Base-by-base conservation (phyloP, 2,888 invertebrate genomes). In the Drosophila algonquin region DNA sequence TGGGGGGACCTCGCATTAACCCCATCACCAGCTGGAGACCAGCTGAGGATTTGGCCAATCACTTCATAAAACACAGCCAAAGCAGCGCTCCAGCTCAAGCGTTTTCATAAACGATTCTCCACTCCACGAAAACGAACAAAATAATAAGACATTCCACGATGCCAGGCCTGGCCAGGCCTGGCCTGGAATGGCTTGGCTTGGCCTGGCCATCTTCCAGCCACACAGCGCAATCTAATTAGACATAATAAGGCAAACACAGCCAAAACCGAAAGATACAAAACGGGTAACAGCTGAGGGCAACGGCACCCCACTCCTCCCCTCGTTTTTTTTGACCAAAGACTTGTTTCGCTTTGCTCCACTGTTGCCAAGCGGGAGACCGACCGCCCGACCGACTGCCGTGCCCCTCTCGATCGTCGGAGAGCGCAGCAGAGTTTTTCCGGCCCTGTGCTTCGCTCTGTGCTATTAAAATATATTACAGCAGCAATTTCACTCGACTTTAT, bases 381-480 rank as follows among this genome's bases (percentile, higher is more conserved):
- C 24, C 24, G 24, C 0, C 24, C 24, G 21, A 21, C 21, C 21
- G 21, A 21, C 21, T 21, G 21, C 24, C 24, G 5, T 24, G 24
- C 24, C 24, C 24, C 24, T 24, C 24, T 18, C 73, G 70, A 70
- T 70, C 70, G 55, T 21, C 40, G 1, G 40, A 50, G 54, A 16
- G 27, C 69, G 48, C 73, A 69, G 53, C 73, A 69, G 53, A 51
- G 50, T 48, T 73, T 72, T 70, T 73, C 73, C 61, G 59, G 63
- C 58, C 62, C 56, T 51, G 40, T 40, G 40, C 40, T 40, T 40
- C 40, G 63, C 65, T 73, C 65, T 57, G 55, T 65, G 81, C 88
- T 80, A 85, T 82, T 82, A 87, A 87, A 87, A 82, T 82, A 87
- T 87, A 87, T 87, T 82, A 87, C 82, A 82, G 77, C 82, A 87